These are phyloP conservation scores for Xylocampa areola DNA, from an alignment of 2,888 invertebrate genomes.

Conservation along the genomic window DNA sequence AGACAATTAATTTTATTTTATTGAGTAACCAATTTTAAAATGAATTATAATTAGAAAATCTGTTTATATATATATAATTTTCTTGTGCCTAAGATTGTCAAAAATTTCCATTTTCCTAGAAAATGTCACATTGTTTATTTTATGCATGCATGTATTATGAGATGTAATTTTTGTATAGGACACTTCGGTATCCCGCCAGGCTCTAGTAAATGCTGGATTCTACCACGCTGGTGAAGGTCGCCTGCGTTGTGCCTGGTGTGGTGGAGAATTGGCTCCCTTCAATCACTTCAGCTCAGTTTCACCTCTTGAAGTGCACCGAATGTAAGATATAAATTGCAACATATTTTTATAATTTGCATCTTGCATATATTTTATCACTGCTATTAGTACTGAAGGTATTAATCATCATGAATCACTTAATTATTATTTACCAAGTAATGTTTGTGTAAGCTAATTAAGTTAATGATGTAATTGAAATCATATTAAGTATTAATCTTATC, in stretches of 20 bases:
- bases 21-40: too few relatives aligned
- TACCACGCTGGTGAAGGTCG: constrained; percentile 92
- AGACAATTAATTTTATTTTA: too few relatives aligned
- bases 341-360: constrained; percentile 1
- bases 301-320: constrained; percentile 92
- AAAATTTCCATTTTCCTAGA: neutral
- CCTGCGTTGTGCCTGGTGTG: constrained; percentile 95
- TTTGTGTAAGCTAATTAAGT: neutral
- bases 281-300: constrained; percentile 92
- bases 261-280: constrained; percentile 90
- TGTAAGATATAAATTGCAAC: constrained; percentile 66
- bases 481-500: constrained; percentile 2
- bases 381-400: neutral
- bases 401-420: neutral
- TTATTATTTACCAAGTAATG: neutral
- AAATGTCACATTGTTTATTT: neutral
- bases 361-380: constrained; percentile 4
- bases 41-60: too few relatives aligned
- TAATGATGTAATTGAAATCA: neutral
- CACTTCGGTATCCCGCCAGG: constrained; percentile 90
- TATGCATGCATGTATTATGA: neutral
- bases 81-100: too few relatives aligned
- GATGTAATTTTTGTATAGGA: constrained; percentile 68
- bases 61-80: too few relatives aligned
- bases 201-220: constrained; percentile 95